Evolutionary conservation across 1,140 invertebrate genomes (phyloP), one percentile per base, ranked within the genome.

Genomic region (Ephestia elutella): DNA sequence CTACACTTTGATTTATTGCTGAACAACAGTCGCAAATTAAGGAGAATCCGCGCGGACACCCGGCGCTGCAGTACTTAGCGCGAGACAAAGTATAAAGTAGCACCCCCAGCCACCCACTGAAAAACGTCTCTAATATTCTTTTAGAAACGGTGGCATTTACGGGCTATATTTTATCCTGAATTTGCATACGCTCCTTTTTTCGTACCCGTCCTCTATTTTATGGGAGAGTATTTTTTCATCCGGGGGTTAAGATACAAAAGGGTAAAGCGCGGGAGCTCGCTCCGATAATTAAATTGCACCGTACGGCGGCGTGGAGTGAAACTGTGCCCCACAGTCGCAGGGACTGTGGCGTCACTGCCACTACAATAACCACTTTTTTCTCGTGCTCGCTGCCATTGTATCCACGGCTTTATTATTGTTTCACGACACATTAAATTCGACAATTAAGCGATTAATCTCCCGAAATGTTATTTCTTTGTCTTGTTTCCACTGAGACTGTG

Each of bases 111-210:
- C 86, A 89, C 88, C 87, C 88, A 87, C 88, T 89, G 87, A 89
- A 89, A 89, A 89, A 89, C 88, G 87, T 88, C 86, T 90, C 87
- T 90, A 90, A 90, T 90, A 90, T 90, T 90, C 89, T 89, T 90
- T 89, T 89, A 88, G 89, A 89, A 88, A 89, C 88, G 86, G 88
- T 89, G 86, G 89, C 89, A 90, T 90, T 90, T 90, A 90, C 89
- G 89, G 89, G 87, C 89, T 90, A 90, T 90, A 90, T 90, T 90
- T 90, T 90, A 90, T 89, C 87, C 86, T 81, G 89, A 89, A 90
- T 90, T 90, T 90, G 89, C 89, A 90, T 90, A 90, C 89, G 86
- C 86, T 89, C 83, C 80, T 90, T 88, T 89, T 88, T 82, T 82
- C 79, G 73, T 83, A 82, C 82, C 82, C 82, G 82, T 85, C 82